Evolutionary conservation across 2,113 vertebrate genomes (phyloP).

Genomic region (Paracanthobrama guichenoti): DNA sequence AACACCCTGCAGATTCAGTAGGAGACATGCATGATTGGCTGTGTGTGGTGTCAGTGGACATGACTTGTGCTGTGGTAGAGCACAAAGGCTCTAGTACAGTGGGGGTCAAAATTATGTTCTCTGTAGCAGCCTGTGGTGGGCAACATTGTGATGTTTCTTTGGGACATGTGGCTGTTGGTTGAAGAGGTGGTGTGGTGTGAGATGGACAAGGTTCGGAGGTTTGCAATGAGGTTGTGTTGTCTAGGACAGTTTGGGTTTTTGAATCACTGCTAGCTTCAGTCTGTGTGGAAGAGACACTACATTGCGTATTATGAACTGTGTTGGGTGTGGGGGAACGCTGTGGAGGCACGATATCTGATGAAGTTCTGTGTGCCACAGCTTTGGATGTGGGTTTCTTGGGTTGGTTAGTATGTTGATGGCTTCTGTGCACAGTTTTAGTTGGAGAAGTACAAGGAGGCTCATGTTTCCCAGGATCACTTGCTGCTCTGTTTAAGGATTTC

Average conservation of each 20-base stretch:
- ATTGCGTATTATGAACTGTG: not conserved
- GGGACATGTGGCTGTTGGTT: not conserved
- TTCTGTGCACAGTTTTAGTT: slow-evolving; percentile 20
- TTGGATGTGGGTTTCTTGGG: not conserved
- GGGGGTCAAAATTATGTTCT: not conserved
- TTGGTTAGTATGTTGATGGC: not conserved
- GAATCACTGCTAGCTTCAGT: slow-evolving; percentile 7
- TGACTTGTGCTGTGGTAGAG: slow-evolving; percentile 17
- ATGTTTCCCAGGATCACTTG: slow-evolving; percentile 74
- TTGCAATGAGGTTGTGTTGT: not conserved
- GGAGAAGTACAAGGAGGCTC: slow-evolving; percentile 62
- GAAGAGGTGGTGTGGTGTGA: not conserved
- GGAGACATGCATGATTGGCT: slow-evolving; percentile 7
- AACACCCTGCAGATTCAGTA: not conserved
- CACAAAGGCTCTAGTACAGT: slow-evolving; percentile 6
- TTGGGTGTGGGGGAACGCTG: not conserved
- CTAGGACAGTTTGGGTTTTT: not conserved
- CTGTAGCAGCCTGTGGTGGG: not conserved
- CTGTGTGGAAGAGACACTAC: not conserved
- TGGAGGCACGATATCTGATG: not conserved
- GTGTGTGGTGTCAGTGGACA: not conserved
- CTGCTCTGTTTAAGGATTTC: slow-evolving; percentile 65
- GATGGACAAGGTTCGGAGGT: not conserved
- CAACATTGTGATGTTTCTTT: slow-evolving; percentile 13
- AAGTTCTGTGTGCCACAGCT: not conserved